phyloP scores from a whole-genome alignment of 2,113 vertebrate species.

The Neogale vison region DNA sequence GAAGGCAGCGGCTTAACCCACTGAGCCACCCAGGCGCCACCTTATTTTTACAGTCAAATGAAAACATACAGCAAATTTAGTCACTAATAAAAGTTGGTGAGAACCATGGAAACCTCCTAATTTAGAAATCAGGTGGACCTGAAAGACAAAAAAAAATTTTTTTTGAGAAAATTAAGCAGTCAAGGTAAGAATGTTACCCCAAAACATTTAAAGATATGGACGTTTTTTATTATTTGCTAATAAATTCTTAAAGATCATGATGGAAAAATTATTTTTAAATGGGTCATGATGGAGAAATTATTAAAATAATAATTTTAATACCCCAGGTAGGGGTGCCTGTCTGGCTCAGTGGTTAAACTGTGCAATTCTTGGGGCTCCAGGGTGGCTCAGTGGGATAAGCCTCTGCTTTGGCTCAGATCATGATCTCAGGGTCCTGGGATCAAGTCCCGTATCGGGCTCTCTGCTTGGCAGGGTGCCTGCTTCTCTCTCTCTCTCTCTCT shows the following conservation, averaged over 20 bases:
- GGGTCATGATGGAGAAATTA: background rate
- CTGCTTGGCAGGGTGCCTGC: no score
- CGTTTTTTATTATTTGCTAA: background rate
- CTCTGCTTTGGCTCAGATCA: no score
- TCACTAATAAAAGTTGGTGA: constrained; percentile 65
- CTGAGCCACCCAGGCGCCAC: no score
- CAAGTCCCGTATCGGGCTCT: no score
- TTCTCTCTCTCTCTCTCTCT: no score
- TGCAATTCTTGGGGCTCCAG: background rate
- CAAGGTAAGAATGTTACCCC: background rate
- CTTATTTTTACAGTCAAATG: constrained; percentile 66
- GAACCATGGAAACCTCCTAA: constrained; percentile 66
- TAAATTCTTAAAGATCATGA: background rate
- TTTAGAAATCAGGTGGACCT: background rate
- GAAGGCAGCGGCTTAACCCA: no score
- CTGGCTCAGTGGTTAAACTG: background rate
- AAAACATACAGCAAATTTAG: constrained; percentile 58
- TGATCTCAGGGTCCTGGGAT: no score
- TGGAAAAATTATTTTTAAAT: background rate
- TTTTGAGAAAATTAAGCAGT: constrained; percentile 22
- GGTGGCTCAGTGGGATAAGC: no score
- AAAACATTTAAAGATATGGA: background rate
- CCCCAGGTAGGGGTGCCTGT: background rate
- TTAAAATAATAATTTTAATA: background rate
- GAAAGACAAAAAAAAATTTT: constrained; percentile 6